Evolutionary conservation across 2,113 vertebrate genomes (phyloP), one percentile per base, ranked within the genome.

Genomic region (Cynocephalus volans): DNA sequence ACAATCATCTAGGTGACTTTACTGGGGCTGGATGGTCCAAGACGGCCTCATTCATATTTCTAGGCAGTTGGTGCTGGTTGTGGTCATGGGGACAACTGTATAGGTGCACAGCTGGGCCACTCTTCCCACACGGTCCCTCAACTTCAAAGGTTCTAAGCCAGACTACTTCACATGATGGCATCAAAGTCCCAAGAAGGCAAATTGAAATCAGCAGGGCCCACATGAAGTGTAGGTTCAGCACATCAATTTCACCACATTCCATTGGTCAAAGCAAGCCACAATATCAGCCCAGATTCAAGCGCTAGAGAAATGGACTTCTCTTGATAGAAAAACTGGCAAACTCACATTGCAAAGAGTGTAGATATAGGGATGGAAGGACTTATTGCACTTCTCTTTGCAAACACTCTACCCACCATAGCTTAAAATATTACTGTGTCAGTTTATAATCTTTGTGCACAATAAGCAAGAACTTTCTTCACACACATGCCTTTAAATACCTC

Each of bases 31-130:
- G 6, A 33, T 54, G 21, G 3, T 65, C 24, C 69, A 62, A 87
- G 31, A 23, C 1, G 0, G 41, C 6, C 11, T 86, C 24, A 31
- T 18, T 13, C 28, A 75, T 50, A 82, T 90, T 81, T 80, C 23
- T 19, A 94, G 33, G 28, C 18, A 33, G 50, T 28, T 11, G 6
- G 5, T 75, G 0, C 41, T 77, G 7, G 12, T 18, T 92, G 41
- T 52, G 26, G 9, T 52, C n/a, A 23, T 62, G 9, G 1, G 7
- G 2, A 23, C 5, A 41, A 24, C 5, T n/a, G 1, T 36, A 41
- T 0, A 14, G n/a, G 11, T 92, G 6, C 28, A 8, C 0, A 58
- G 33, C 3, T 69, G 24, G 15, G 8, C 7, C 17, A 67, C 36
- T 31, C 14, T 77, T 36, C 31, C 31, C 8, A 77, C 11, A 31